Base-by-base conservation (phyloP, 2,888 invertebrate genomes). In the Drosophila incognita region DNA sequence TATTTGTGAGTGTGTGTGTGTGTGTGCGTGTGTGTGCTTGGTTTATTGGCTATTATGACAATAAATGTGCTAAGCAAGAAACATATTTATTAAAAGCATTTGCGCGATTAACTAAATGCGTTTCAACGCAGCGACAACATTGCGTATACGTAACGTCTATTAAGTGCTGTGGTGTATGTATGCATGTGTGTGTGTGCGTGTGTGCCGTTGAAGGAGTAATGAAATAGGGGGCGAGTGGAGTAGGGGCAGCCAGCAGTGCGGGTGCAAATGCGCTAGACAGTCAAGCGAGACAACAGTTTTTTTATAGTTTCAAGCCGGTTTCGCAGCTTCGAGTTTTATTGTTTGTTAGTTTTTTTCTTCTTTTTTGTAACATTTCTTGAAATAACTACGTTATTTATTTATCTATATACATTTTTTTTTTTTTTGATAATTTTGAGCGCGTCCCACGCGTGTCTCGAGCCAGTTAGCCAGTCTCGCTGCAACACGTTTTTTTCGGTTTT, bases 21-120 rank as follows among this genome's bases (percentile, higher is more conserved):
- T 40, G 61, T 52, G 42, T 40, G 38, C 52, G 68, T 46, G 48
- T 66, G 63, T 59, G 65, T 72, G 69, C 52, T 66, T 66, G 69
- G 69, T 74, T 84, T 87, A 89, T 89, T 69, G 73, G 74, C 89
- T 82, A 78, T 89, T 86, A 84, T 79, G 75, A 75, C 79, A 79
- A 80, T 66, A 70, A 82, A 84, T 74, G 73, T 69, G 58, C 61
- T 58, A 54, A 81, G 75, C 81, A 65, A 54, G 38, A 65, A 85
- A 75, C 81, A 83, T 82, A 77, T 83, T 82, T 83, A 83, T 83
- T 83, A 83, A 82, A 82, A 81, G 83, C 82, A 67, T 82, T 78
- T 63, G 74, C 49, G 79, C 86, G 88, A 87, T 87, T 87, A 88
- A 76, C 81, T 73, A 79, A 85, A 88, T 87, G 90, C 76, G 73